Percentiles rank a stretch among this genome's conserved stretches.
Conservation (phyloP, 2,113 vertebrate species). For the Chauna torquata region DNA sequence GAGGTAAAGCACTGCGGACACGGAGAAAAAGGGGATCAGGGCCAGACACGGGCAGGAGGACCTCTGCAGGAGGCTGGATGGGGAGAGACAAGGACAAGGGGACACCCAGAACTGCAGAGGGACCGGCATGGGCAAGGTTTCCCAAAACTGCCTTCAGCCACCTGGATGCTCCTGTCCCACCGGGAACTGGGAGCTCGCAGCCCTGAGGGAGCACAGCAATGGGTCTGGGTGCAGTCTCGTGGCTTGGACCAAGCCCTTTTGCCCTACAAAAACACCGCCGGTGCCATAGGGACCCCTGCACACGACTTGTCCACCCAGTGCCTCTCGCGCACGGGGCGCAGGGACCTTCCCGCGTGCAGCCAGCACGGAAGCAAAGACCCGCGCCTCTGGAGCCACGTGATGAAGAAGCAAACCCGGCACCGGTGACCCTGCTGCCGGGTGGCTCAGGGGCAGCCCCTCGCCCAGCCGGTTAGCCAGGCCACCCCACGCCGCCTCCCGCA, state of each 20-base stretch:
- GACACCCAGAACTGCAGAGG: not conserved
- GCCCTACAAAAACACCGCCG: fast-evolving
- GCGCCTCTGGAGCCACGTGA: not conserved
- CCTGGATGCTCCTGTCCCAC: not conserved
- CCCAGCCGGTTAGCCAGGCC: not conserved
- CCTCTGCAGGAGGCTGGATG: not conserved
- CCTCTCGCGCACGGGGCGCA: fast-evolving
- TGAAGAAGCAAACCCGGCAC: not conserved
- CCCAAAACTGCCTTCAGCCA: not conserved
- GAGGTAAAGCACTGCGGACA: not conserved
- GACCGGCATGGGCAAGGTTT: not conserved
- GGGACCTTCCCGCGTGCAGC: not conserved
- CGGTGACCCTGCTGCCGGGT: not conserved
- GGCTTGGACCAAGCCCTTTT: not conserved
- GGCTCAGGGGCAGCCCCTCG: too few species aligned
- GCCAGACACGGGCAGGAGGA: not conserved
- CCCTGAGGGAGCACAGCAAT: fast-evolving
- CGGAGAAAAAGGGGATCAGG: fast-evolving
- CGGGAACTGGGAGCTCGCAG: not conserved
- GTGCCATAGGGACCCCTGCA: not conserved
- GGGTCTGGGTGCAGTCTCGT: not conserved
- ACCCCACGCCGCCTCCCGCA: fast-evolving
- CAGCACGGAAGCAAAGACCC: not conserved
- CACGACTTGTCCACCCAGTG: fast-evolving
- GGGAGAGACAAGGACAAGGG: not conserved